Evolutionary conservation across 2,113 vertebrate genomes (phyloP).

Genomic region (Centropristis striata): DNA sequence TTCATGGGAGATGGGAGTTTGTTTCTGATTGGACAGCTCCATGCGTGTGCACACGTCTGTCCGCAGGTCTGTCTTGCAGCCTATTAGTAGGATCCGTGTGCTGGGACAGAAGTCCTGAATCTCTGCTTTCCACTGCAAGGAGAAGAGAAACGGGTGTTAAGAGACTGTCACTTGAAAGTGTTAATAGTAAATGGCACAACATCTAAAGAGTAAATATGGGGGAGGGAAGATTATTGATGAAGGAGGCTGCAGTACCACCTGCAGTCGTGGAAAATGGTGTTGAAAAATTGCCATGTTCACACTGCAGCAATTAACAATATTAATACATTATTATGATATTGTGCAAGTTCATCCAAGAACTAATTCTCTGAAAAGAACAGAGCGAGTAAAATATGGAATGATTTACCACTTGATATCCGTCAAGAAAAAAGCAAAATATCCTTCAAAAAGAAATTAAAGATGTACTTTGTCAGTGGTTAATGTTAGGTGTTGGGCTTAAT

Average conservation of each 20-base stretch:
- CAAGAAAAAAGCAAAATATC: too few relatives aligned
- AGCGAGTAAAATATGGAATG: too few relatives aligned
- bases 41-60: conserved; percentile 97
- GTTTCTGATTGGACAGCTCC: conserved; percentile 95
- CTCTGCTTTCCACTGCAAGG: conserved; percentile 93
- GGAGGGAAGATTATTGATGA: neutral
- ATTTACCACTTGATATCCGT: too few relatives aligned
- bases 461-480: too few relatives aligned
- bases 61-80: conserved; percentile 94
- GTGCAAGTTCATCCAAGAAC: too few relatives aligned
- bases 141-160: neutral
- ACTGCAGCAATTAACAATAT: too few relatives aligned
- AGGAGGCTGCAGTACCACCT: neutral
- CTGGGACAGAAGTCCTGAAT: conserved; percentile 94
- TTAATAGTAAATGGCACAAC: neutral
- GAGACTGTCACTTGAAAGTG: neutral
- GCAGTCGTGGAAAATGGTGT: neutral
- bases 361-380: too few relatives aligned
- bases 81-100: conserved; percentile 92
- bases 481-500: too few relatives aligned
- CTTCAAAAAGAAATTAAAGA: too few relatives aligned
- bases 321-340: too few relatives aligned
- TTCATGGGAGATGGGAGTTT: conserved; percentile 92
- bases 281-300: neutral
- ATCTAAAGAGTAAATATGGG: neutral